Evolutionary conservation across 2,797 vertebrate genomes (phyloP).

Genomic region (Iguana delicatissima): DNA sequence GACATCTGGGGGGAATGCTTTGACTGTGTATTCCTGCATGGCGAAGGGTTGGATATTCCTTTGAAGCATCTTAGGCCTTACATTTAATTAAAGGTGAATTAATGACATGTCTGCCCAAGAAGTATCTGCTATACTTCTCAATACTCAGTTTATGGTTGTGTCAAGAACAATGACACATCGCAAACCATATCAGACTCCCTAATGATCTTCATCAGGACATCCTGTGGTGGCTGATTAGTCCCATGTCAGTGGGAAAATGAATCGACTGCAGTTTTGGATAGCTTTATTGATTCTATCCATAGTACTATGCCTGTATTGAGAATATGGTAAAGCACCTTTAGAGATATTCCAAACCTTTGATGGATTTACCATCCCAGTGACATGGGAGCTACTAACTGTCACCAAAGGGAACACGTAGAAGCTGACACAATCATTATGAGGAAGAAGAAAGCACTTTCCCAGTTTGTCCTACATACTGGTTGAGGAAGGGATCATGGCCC

Average conservation of each 20-base stretch:
- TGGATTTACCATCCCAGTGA: no score
- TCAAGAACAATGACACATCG: conserved; percentile 12
- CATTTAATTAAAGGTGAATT: background rate
- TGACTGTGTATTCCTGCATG: no score
- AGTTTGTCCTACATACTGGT: no score
- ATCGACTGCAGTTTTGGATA: no score
- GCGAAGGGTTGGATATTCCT: background rate
- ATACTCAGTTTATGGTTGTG: background rate
- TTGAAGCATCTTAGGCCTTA: background rate
- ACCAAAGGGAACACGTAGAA: background rate
- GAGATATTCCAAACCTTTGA: no score
- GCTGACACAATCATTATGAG: background rate
- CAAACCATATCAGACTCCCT: background rate
- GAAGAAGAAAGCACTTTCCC: background rate
- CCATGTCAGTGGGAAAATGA: no score
- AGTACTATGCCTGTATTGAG: no score
- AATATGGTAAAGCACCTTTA: no score
- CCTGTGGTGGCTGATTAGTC: no score
- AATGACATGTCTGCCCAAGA: background rate
- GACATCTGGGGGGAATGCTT: no score
- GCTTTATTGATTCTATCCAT: no score
- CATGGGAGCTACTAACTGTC: no score
- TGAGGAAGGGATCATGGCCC: background rate
- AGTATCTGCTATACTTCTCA: background rate
- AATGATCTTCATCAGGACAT: conserved; percentile 1